These are phyloP conservation scores for Trachythela sp. DNA, from an alignment of 64 coral and sea anemone species.

Conservation along the genomic window DNA sequence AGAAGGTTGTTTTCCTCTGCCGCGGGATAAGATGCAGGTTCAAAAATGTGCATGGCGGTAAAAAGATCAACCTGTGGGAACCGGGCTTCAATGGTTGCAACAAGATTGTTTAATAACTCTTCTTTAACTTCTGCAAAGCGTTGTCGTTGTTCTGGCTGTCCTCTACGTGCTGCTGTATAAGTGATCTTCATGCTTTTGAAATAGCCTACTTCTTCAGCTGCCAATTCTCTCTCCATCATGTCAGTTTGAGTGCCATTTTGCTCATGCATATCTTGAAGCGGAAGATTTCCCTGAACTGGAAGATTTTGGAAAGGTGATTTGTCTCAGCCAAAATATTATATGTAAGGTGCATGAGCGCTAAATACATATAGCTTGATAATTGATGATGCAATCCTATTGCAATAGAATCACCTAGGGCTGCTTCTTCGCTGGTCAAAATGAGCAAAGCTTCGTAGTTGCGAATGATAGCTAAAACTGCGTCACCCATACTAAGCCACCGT, in stretches of 20 bases:
- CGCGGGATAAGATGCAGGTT: too few species aligned
- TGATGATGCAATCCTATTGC: neutral
- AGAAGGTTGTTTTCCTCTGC: too few species aligned
- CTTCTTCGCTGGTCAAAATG: neutral
- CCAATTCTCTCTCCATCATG: neutral
- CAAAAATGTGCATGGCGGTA: too few species aligned
- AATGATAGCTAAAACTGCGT: neutral
- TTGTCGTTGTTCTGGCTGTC: too few species aligned
- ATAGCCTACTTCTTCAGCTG: neutral
- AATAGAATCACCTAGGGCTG: neutral
- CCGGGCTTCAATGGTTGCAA: too few species aligned
- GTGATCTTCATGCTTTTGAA: too few species aligned
- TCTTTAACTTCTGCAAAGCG: too few species aligned
- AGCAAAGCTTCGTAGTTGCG: neutral
- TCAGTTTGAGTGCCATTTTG: neutral
- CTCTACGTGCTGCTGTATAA: too few species aligned
- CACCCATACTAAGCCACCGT: neutral
- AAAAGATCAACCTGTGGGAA: too few species aligned
- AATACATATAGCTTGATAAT: neutral
- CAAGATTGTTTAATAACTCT: too few species aligned
- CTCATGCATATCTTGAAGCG: neutral
- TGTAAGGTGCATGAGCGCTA: neutral
- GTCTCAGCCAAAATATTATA: slow-evolving; percentile 16
- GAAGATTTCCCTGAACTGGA: slow-evolving; percentile 29
- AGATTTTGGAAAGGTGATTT: slow-evolving; percentile 26